These are phyloP conservation scores for Ginglymostoma cirratum DNA, from an alignment of 2,113 vertebrate genomes.

Conservation along the genomic window DNA sequence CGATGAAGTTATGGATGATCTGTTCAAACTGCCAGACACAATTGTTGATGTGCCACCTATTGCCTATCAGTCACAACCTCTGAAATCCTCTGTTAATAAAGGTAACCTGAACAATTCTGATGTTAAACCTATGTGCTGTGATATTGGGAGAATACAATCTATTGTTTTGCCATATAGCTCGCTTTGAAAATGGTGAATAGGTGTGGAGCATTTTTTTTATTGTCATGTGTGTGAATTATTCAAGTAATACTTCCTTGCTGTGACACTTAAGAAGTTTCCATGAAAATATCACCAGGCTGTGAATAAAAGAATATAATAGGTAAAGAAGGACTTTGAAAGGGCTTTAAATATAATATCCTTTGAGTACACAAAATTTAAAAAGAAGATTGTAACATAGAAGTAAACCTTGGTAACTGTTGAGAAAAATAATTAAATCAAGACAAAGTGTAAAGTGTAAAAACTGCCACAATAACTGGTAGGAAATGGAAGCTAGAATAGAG, in stretches of 20 bases:
- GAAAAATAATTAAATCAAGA: neutral
- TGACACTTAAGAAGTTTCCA: neutral
- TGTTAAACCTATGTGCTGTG: neutral
- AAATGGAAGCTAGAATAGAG: neutral
- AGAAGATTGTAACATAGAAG: neutral
- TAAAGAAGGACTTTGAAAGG: neutral
- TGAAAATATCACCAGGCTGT: neutral
- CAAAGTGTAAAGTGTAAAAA: neutral
- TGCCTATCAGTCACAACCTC: slow-evolving; percentile 46
- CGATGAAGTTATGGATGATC: slow-evolving; percentile 78
- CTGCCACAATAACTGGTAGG: neutral
- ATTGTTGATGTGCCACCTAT: slow-evolving; percentile 47
- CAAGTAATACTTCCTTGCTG: neutral
- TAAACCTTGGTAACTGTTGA: neutral
- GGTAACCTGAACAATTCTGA: slow-evolving; percentile 50
- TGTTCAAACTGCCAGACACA: slow-evolving; percentile 77
- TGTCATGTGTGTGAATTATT: neutral
- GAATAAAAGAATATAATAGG: neutral
- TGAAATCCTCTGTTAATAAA: slow-evolving; percentile 45
- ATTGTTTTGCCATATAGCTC: neutral
- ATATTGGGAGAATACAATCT: neutral
- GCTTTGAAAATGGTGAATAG: neutral
- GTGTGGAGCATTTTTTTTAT: neutral
- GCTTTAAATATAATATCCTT: neutral
- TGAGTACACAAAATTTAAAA: neutral